Evolutionary conservation across 2,888 invertebrate species (phyloP).

Genomic region (Acleris literana): DNA sequence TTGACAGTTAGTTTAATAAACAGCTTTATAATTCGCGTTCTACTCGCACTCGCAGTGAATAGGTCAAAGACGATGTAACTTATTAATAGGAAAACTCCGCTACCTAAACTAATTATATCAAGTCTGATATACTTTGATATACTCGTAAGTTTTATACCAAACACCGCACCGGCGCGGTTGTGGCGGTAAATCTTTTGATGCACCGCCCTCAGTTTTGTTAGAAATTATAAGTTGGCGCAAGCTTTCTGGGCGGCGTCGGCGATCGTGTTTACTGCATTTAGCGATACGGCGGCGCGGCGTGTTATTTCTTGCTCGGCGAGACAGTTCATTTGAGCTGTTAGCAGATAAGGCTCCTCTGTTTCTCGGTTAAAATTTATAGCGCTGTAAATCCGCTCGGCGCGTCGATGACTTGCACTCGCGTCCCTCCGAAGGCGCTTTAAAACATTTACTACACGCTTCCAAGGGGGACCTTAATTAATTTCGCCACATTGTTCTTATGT

Average conservation of each 20-base stretch:
- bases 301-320: constrained; percentile 56
- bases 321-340: constrained; percentile 77
- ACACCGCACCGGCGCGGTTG: constrained; percentile 17
- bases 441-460: constrained; percentile 62
- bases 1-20: constrained; percentile 36
- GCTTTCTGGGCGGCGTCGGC: constrained; percentile 31
- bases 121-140: constrained; percentile 14
- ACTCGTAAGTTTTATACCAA: constrained; percentile 16
- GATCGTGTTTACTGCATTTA: constrained; percentile 49
- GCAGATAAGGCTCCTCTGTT: constrained; percentile 72
- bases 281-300: constrained; percentile 46
- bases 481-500: constrained; percentile 64
- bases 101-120: constrained; percentile 16
- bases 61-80: constrained; percentile 22
- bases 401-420: constrained; percentile 73
- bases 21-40: constrained; percentile 33
- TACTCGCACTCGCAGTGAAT: constrained; percentile 19
- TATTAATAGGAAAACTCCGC: constrained; percentile 18
- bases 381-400: constrained; percentile 66
- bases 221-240: constrained; percentile 33
- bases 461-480: constrained; percentile 78
- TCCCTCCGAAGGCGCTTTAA: constrained; percentile 62
- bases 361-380: constrained; percentile 72
- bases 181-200: constrained; percentile 34
- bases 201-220: constrained; percentile 32